Base-by-base conservation (phyloP, 2,888 invertebrate genomes). In the Sarcophaga variegata region DNA sequence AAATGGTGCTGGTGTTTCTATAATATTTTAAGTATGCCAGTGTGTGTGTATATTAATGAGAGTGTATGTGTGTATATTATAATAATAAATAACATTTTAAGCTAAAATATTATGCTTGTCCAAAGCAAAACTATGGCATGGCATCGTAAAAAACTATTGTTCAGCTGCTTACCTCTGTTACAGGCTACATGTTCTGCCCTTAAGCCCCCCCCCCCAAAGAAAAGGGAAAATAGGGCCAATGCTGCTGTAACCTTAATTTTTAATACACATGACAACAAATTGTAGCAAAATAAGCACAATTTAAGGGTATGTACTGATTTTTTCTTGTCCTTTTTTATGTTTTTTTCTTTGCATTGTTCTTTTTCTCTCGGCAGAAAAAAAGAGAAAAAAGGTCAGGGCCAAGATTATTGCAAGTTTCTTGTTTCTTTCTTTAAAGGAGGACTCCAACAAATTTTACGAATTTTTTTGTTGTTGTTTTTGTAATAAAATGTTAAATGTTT, bases 211-310 rank as follows among this genome's bases (percentile, higher is more conserved):
- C 6, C 37, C 59, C 6, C 59, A 8, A 59, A 59, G 6, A 17
- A 17, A 14, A n/a, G 4, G 14, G 4, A 17, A 59, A 59, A 59
- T 59, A 59, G 3, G n/a, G 59, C 59, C 14, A n/a, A 59, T 59
- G 14, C 17, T 59, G 59, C 10, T 59, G 14, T 59, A 4, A 17
- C n/a, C n/a, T 59, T 59, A 17, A 59, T 47, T 78, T 78, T 60
- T 76, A 77, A 70, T 70, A 82, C 62, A 70, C 5, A 37, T 4
- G 3, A 66, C 71, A 66, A 45, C 59, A 67, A 77, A 71, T 71
- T 77, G 69, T 82, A 64, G 20, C 64, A 59, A 78, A 78, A 78
- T 74, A 74, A 63, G 67, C 63, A 67, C 67, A 62, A 83, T 78
- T 74, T 83, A 78, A 78, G 72, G 74, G 62, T 59, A 8, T 76